These are phyloP conservation scores for Micromys minutus DNA, from an alignment of 2,113 vertebrate species.

Conservation along the genomic window DNA sequence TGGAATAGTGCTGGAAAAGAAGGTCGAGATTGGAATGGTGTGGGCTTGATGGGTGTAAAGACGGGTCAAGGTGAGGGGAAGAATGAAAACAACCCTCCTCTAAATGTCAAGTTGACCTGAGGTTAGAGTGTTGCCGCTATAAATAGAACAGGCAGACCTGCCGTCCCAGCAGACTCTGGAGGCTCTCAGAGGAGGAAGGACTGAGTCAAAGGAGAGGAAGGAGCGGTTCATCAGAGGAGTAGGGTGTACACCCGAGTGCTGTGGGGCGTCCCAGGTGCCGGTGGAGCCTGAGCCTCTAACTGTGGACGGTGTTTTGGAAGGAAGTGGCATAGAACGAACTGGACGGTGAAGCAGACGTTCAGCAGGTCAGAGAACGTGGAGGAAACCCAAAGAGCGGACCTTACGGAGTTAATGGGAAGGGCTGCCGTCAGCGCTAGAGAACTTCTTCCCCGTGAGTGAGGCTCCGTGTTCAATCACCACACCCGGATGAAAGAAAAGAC, in stretches of 20 bases:
- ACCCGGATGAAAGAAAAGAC: not conserved
- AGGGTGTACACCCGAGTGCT: not conserved
- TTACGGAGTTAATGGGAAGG: not conserved
- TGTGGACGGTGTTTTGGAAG: not conserved
- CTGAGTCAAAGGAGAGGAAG: not conserved
- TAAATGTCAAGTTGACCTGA: not conserved
- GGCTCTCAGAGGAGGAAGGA: not conserved
- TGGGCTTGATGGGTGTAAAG: constrained; percentile 14
- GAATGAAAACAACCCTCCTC: not conserved
- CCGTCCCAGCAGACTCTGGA: not conserved
- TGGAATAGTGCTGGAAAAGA: not conserved
- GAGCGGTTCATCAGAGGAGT: not conserved
- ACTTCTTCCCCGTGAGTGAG: too few relatives aligned
- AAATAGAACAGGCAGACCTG: not conserved
- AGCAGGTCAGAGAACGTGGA: not conserved
- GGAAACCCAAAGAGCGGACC: not conserved
- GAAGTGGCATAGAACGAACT: not conserved
- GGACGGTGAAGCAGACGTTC: not conserved
- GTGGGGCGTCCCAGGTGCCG: not conserved
- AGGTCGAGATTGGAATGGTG: not conserved
- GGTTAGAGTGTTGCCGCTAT: not conserved
- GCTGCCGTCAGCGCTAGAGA: too few relatives aligned
- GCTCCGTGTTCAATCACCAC: too few relatives aligned
- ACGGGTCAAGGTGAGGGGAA: not conserved
- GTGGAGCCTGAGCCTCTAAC: not conserved